Percentiles rank a stretch among this genome's conserved stretches.
phyloP scores from a whole-genome alignment of 2,888 invertebrate genomes.

The Apantesis nais region DNA sequence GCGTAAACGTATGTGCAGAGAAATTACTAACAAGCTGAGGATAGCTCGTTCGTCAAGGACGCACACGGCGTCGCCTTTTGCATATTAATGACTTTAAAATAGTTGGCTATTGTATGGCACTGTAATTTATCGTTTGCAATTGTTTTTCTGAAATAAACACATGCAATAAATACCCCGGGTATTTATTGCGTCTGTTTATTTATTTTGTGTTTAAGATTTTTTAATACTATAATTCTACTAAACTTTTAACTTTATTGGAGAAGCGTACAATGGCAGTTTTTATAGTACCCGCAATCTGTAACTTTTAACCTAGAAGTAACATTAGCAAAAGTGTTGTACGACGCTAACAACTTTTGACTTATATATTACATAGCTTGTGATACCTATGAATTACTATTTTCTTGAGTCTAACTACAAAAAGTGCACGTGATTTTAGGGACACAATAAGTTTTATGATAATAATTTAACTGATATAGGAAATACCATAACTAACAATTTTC shows the following conservation, averaged over 20 bases:
- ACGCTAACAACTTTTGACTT: background rate
- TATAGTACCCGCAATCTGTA: background rate
- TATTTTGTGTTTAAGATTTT: background rate
- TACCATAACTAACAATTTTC: no score
- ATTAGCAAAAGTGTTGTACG: background rate
- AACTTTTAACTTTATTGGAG: background rate
- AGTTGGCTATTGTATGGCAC: constrained; percentile 11
- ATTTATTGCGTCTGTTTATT: no score
- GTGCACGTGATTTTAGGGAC: background rate
- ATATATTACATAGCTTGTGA: background rate
- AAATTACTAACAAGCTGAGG: constrained; percentile 77
- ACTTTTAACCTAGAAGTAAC: background rate
- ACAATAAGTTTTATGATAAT: background rate
- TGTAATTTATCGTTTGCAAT: constrained; percentile 9
- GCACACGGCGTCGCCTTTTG: constrained; percentile 52
- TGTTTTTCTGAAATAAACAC: constrained; percentile 9
- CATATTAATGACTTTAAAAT: constrained; percentile 62
- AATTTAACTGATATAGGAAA: no score
- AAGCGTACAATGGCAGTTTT: background rate
- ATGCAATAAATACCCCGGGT: background rate
- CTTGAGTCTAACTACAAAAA: background rate
- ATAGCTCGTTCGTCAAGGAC: constrained; percentile 74
- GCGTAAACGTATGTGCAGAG: constrained; percentile 72
- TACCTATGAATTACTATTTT: background rate
- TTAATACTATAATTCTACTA: background rate